A percentile compares a stretch with the other conserved stretches of the same genome.
Conservation (phyloP, 1,140 invertebrate genomes). For the Camponotus vicinus region DNA sequence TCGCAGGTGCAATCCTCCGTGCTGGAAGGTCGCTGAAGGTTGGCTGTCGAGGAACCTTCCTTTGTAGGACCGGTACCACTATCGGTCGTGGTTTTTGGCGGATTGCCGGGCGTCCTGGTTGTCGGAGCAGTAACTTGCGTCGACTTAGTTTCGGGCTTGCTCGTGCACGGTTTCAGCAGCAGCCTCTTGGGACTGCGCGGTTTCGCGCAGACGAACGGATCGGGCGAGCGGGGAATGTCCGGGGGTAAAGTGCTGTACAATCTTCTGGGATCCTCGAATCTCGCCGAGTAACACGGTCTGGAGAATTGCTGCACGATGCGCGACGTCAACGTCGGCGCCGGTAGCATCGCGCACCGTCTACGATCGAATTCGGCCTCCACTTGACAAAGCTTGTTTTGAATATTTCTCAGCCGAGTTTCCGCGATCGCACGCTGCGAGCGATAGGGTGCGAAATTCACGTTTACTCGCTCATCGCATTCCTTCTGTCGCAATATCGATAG, state of each 20-base stretch:
- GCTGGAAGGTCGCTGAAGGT: background rate
- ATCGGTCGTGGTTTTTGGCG: background rate
- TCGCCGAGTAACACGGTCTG: slow-evolving; percentile 56
- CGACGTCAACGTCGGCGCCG: slow-evolving; percentile 58
- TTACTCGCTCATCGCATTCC: slow-evolving; percentile 80
- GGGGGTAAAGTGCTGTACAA: slow-evolving; percentile 44
- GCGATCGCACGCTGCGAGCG: slow-evolving; percentile 78
- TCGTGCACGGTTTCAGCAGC: slow-evolving; percentile 77
- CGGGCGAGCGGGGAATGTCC: slow-evolving; percentile 69
- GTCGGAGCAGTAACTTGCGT: slow-evolving; percentile 51
- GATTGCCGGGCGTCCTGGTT: background rate
- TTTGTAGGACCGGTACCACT: background rate
- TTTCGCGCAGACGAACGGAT: slow-evolving; percentile 76
- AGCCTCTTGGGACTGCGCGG: slow-evolving; percentile 76
- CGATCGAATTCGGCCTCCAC: slow-evolving; percentile 81
- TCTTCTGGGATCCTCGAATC: slow-evolving; percentile 57
- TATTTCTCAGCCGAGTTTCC: slow-evolving; percentile 76
- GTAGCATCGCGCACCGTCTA: slow-evolving; percentile 66
- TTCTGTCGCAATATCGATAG: slow-evolving; percentile 76
- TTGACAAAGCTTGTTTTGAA: slow-evolving; percentile 80
- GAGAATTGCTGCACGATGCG: slow-evolving; percentile 66
- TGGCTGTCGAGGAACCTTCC: background rate
- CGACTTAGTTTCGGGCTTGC: slow-evolving; percentile 75
- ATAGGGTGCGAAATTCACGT: slow-evolving; percentile 79
- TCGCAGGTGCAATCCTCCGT: slow-evolving; percentile 46